phyloP scores from a whole-genome alignment of 1,140 invertebrate genomes.

The Eurosta solidaginis region DNA sequence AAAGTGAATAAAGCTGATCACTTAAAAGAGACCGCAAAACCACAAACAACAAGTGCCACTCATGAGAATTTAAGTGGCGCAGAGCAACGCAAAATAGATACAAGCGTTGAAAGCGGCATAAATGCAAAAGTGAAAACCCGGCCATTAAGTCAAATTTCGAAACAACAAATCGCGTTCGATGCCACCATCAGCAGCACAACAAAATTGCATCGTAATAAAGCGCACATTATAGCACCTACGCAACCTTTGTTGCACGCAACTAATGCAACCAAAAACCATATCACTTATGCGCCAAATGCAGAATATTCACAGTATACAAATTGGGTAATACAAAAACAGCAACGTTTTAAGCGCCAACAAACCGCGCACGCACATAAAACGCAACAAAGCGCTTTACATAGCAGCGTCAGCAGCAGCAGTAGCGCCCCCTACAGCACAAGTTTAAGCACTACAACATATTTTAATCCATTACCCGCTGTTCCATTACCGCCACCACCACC shows the following conservation, averaged over 20 bases:
- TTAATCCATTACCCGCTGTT: constrained; percentile 42
- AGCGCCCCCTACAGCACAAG: background rate
- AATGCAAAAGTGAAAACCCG: background rate
- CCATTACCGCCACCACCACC: constrained; percentile 52
- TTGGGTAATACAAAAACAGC: background rate
- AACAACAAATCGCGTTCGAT: background rate
- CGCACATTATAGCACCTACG: background rate
- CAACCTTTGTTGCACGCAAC: background rate
- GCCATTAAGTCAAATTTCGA: background rate
- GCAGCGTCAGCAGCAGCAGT: background rate
- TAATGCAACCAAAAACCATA: background rate
- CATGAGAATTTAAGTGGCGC: background rate
- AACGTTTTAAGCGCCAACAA: constrained; percentile 32
- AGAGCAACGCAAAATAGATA: background rate
- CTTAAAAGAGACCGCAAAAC: background rate
- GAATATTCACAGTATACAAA: background rate
- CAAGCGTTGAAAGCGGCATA: background rate
- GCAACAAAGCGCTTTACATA: background rate
- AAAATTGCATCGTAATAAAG: background rate
- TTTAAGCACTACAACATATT: background rate
- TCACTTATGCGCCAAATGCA: background rate
- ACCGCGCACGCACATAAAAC: background rate
- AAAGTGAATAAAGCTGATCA: background rate
- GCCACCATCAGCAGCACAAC: background rate
- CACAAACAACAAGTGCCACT: background rate